Base-by-base conservation (phyloP, 2,113 vertebrate species). In the Syngnathus scovelli region DNA sequence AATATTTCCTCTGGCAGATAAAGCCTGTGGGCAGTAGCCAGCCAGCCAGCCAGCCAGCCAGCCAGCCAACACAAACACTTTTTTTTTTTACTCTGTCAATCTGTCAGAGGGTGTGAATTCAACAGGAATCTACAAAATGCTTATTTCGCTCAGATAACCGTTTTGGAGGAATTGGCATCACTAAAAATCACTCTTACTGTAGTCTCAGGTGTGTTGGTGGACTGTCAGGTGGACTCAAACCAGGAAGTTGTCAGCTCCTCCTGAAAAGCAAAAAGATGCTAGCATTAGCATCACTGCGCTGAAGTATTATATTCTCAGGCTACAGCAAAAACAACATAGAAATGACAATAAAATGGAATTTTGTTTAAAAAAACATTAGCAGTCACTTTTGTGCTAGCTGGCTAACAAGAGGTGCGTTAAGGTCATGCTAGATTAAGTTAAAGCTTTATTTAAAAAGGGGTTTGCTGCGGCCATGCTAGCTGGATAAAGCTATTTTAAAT, bases 1-100 rank as follows among this genome's bases (percentile, higher is more conserved):
- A 88, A 85, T 86, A 85, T 83, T 80, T 77, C 65, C 76, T 77
- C 72, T 79, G 61, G 61, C 73, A 67, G 82, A 83, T 85, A 80
- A 82, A 79, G 72, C 78, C 79, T 77, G 72, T 71, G 78, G 83
- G 81, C 81, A 76, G 70, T 48, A 70, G 62, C 59, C 33, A 2
- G 59, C 67, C 8, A 38, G 79, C 84, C 84, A 86, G 27, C 2
- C 27, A 27, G 27, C 27, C 27, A 27, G 27, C 27, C 27, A 33
- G 27, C 27, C 8, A 38, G 79, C 84, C 84, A 86, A 86, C 66
- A 70, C 80, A 83, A 79, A 85, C 79, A 86, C 5, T 4, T 55
- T 55, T 54, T 54, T 54, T 12, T 21, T 80, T 72, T 70, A 81
- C 72, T 58, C 65, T 74, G 79, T 80, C 73, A 83, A 69, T 79